These are phyloP conservation scores for Tachysurus vachellii DNA, from an alignment of 2,113 vertebrate genomes.

Conservation along the genomic window DNA sequence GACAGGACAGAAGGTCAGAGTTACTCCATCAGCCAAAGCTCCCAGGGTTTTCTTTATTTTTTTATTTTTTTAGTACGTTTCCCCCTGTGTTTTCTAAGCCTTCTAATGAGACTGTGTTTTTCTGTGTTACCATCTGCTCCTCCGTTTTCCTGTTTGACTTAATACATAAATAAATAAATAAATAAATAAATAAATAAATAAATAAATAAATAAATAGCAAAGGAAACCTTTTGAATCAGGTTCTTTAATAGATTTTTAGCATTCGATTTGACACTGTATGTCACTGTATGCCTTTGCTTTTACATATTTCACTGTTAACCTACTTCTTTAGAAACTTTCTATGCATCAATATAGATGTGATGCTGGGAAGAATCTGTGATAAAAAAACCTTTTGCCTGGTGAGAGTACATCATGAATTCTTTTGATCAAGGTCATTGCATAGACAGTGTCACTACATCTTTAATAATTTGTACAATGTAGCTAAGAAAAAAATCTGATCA, in stretches of 20 bases:
- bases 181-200: slow-evolving; percentile 3
- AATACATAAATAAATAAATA: no score
- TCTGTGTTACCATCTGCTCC: slow-evolving; percentile 77
- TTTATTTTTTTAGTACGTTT: slow-evolving; percentile 33
- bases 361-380: neutral
- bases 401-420: neutral
- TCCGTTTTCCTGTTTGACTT: slow-evolving; percentile 18
- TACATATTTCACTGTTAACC: neutral
- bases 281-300: neutral
- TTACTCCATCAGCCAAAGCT: slow-evolving; percentile 71
- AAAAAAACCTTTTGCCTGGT: neutral
- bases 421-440: slow-evolving; percentile 35
- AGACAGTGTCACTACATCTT: slow-evolving; percentile 17
- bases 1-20: slow-evolving; percentile 77
- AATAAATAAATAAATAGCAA: slow-evolving; percentile 62
- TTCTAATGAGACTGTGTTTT: slow-evolving; percentile 74
- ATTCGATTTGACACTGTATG: slow-evolving; percentile 52
- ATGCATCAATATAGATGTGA: neutral
- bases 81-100: slow-evolving; percentile 66
- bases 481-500: slow-evolving; percentile 40
- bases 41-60: slow-evolving; percentile 63
- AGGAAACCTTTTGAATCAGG: slow-evolving; percentile 62
- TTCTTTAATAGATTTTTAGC: slow-evolving; percentile 63
- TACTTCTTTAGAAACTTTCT: neutral
- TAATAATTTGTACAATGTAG: slow-evolving; percentile 40